These are phyloP conservation scores for Nesometra sesokonis DNA, from an alignment of 35 echinoderm and acorn worm species.

Conservation along the genomic window DNA sequence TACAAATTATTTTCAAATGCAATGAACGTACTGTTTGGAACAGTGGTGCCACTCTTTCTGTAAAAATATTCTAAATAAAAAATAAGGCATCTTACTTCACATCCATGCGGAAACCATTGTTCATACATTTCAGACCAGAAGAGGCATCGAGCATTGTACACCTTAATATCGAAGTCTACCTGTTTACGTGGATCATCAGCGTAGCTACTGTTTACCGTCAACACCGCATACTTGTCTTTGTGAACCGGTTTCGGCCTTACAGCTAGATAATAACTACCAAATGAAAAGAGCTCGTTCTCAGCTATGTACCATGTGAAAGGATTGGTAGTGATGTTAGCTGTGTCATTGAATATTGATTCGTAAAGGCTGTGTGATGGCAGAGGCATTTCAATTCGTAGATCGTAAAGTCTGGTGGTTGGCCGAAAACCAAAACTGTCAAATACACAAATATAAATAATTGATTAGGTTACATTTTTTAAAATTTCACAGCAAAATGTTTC, in stretches of 20 bases:
- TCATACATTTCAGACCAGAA: constrained; percentile 57
- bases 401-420: constrained; percentile 30
- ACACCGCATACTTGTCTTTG: not conserved
- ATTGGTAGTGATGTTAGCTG: constrained; percentile 45
- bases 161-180: constrained; percentile 47
- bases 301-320: constrained; percentile 66
- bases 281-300: constrained; percentile 45
- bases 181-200: not conserved
- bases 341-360: constrained; percentile 26
- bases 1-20: not conserved
- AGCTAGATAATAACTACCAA: constrained; percentile 53
- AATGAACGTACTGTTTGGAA: not conserved
- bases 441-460: no score
- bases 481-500: no score
- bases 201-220: not conserved
- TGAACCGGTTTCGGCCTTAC: not conserved
- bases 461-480: no score
- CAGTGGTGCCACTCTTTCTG: not conserved
- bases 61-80: no score
- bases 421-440: constrained; percentile 37
- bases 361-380: constrained; percentile 10
- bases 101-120: constrained; percentile 68
- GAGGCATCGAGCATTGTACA: constrained; percentile 63
- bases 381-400: constrained; percentile 38
- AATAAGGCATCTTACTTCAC: constrained; percentile 62